These are phyloP conservation scores for Protodeltote pygarga DNA, from an alignment of 2,888 invertebrate genomes.

Conservation along the genomic window DNA sequence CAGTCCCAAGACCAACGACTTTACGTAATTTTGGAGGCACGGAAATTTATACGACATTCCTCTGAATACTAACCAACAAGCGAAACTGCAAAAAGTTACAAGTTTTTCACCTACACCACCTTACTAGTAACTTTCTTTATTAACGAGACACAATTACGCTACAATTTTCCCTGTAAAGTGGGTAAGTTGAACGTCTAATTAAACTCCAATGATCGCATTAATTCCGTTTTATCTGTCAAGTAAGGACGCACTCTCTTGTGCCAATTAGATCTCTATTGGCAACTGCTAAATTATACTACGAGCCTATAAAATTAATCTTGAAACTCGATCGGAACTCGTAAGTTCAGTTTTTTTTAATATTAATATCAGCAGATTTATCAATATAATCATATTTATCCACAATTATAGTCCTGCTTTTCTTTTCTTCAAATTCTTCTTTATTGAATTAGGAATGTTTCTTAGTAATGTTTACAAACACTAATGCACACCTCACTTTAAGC, in stretches of 20 bases:
- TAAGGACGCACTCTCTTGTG: conserved; percentile 39
- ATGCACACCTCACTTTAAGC: too few species aligned
- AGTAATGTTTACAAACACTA: too few species aligned
- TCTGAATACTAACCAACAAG: background rate
- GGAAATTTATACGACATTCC: too few species aligned
- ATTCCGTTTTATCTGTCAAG: conserved; percentile 51
- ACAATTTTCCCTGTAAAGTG: conserved; percentile 34
- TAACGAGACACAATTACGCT: conserved; percentile 29
- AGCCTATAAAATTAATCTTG: background rate
- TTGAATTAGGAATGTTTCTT: too few species aligned
- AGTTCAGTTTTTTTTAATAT: background rate
- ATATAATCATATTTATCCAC: too few species aligned
- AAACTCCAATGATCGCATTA: conserved; percentile 48
- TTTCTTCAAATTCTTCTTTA: too few species aligned
- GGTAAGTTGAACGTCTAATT: conserved; percentile 45
- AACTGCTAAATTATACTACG: conserved; percentile 8
- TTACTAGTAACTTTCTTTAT: conserved; percentile 28
- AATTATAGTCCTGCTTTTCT: too few species aligned
- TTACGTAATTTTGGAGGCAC: too few species aligned
- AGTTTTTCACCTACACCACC: conserved; percentile 21
- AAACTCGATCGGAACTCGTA: background rate
- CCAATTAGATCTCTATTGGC: conserved; percentile 47
- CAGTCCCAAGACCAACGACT: too few species aligned
- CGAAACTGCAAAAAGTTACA: background rate
- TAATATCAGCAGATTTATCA: too few species aligned